Conservation (phyloP, 2,113 vertebrate genomes). For the Xiphophorus maculatus region DNA sequence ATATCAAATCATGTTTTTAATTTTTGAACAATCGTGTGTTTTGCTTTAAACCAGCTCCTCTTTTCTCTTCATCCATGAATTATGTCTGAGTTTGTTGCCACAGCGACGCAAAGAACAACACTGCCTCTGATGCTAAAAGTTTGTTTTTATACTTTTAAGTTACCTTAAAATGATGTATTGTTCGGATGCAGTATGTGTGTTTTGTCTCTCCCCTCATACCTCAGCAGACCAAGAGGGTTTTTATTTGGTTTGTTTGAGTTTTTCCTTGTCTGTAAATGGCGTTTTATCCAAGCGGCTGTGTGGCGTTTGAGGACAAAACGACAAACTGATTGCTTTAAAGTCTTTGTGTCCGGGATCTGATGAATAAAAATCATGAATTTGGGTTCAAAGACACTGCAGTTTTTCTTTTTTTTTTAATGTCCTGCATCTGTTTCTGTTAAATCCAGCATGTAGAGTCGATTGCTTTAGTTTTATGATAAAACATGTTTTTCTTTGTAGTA, state of each 20-base stretch:
- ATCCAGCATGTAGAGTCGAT: background rate
- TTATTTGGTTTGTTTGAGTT: constrained; percentile 12
- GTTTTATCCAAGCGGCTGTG: background rate
- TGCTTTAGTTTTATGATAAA: background rate
- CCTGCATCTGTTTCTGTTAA: constrained; percentile 47
- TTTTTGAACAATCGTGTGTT: background rate
- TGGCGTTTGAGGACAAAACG: background rate
- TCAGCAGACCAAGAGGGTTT: constrained; percentile 44
- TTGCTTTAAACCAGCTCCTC: background rate
- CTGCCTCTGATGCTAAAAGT: background rate
- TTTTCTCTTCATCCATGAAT: background rate
- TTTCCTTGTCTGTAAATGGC: constrained; percentile 4
- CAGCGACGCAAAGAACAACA: background rate
- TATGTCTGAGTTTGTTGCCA: background rate
- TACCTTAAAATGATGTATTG: background rate
- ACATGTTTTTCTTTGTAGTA: too few species aligned
- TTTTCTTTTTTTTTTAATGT: constrained; percentile 41
- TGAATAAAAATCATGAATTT: constrained; percentile 29
- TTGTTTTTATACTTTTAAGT: background rate
- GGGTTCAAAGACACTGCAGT: constrained; percentile 42
- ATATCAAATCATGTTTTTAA: background rate
- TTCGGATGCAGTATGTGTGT: background rate
- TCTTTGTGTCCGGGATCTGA: constrained; percentile 32
- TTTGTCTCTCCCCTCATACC: constrained; percentile 40
- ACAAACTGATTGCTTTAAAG: constrained; percentile 39